Base-by-base conservation (phyloP, 2,113 vertebrate species). In the Stigmatopora nigra region DNA sequence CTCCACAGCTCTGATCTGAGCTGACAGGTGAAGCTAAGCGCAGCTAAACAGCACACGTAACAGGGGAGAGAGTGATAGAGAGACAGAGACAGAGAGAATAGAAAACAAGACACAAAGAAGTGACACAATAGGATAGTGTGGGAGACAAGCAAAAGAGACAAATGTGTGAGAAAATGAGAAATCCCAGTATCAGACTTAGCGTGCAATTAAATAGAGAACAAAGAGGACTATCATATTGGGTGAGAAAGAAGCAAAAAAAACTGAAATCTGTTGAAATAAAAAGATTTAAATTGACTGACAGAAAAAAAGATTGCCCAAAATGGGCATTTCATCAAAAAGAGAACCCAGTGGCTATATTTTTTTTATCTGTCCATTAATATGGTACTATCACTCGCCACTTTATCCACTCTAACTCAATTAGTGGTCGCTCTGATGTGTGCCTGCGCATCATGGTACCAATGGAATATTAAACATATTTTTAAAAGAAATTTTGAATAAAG, bases 21-120 rank as follows among this genome's bases (percentile, higher is more conserved):
- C 79, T 90, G 89, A 91, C 88, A 89, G 87, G 87, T 90, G 87
- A 88, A 89, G 86, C 87, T 89, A 88, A 89, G 84, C 81, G 75
- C 84, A 77, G 82, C 84, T 87, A 86, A 87, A 89, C 82, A 86
- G 83, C 70, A 84, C 81, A 86, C 78, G 77, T 78, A 81, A 81
- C 71, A 77, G 31, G 15, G 4, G 45, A 72, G 65, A 45, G 62
- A 55, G 71, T 51, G 57, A 48, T 55, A 19, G 52, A 58, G 72
- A 36, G 44, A 52, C 58, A 53, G 46, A 41, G 53, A 46, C 60
- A 52, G 61, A 53, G 38, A 61, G 36, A 48, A 5, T 20, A 3
- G 57, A 20, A 47, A 14, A 52, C 55, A 22, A 36, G 14, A 41
- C 4, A 63, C 36, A 53, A 19, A 57, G 19, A 76, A 19, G 47